Percentiles rank a stretch among this genome's conserved stretches.
Evolutionary conservation across 2,113 vertebrate species (phyloP).

Genomic region (Nesogale talazaci): DNA sequence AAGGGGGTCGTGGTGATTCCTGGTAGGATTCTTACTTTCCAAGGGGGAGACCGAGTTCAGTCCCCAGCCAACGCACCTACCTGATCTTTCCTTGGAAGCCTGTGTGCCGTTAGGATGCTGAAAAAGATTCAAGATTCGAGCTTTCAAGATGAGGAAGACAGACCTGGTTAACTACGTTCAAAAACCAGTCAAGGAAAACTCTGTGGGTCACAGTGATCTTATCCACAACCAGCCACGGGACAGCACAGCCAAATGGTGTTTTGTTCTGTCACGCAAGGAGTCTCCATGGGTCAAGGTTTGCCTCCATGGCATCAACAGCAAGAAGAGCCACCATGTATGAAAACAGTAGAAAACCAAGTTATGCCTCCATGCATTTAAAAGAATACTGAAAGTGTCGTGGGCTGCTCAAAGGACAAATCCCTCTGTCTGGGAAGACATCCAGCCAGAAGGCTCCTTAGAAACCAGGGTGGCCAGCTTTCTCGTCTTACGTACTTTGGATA

Average conservation of each 20-base stretch:
- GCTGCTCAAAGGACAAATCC: no score
- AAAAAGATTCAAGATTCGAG: background rate
- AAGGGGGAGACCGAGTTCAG: background rate
- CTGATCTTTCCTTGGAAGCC: background rate
- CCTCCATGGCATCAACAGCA: background rate
- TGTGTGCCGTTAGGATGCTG: background rate
- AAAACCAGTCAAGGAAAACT: background rate
- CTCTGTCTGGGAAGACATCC: no score
- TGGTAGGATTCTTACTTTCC: background rate
- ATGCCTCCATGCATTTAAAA: no score
- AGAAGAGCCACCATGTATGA: background rate
- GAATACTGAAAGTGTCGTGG: no score
- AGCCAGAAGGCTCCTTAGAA: no score
- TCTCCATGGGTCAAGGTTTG: background rate
- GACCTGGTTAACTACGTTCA: background rate
- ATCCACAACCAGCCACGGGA: background rate
- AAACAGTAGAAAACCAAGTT: background rate
- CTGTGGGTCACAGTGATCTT: background rate
- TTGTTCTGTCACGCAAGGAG: background rate
- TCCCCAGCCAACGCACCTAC: background rate
- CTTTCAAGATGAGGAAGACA: background rate
- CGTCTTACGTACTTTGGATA: no score
- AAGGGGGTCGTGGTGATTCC: background rate
- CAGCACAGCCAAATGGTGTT: background rate
- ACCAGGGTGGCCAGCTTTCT: no score